Evolutionary conservation across 2,888 invertebrate genomes (phyloP).

Genomic region (Acleris sparsana): DNA sequence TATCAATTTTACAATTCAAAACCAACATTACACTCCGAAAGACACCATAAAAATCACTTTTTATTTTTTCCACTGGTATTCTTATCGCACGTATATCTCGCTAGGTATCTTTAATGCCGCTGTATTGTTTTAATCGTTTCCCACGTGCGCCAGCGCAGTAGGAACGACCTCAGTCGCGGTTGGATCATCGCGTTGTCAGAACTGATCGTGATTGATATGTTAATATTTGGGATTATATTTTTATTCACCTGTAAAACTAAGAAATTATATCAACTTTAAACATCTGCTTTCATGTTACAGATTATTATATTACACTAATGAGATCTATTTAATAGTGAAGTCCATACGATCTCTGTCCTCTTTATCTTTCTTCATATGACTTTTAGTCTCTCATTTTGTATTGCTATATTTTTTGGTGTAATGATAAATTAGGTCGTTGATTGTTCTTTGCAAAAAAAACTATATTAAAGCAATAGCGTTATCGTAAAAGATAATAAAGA

Average conservation of each 20-base stretch:
- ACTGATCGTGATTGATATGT: slow-evolving; percentile 39
- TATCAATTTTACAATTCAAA: neutral
- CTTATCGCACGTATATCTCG: slow-evolving; percentile 30
- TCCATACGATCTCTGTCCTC: too few relatives aligned
- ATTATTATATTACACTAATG: too few relatives aligned
- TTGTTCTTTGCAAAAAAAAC: too few relatives aligned
- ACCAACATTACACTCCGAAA: slow-evolving; percentile 8
- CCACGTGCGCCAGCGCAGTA: slow-evolving; percentile 61
- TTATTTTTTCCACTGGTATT: slow-evolving; percentile 21
- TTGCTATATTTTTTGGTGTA: too few relatives aligned
- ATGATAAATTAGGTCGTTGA: too few relatives aligned
- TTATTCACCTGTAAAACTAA: neutral
- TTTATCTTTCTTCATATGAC: too few relatives aligned
- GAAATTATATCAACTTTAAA: too few relatives aligned
- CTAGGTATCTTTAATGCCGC: slow-evolving; percentile 37
- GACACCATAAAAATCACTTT: slow-evolving; percentile 24
- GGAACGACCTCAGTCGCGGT: slow-evolving; percentile 58
- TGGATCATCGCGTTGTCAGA: slow-evolving; percentile 40
- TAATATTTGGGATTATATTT: slow-evolving; percentile 32
- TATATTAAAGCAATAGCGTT: too few relatives aligned
- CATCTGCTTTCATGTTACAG: too few relatives aligned
- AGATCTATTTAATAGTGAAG: too few relatives aligned
- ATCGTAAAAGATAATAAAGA: too few relatives aligned
- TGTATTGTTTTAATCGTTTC: slow-evolving; percentile 64
- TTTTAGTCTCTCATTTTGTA: too few relatives aligned